Conservation (phyloP, 2,113 vertebrate genomes). For the Paedocypris sp. region DNA sequence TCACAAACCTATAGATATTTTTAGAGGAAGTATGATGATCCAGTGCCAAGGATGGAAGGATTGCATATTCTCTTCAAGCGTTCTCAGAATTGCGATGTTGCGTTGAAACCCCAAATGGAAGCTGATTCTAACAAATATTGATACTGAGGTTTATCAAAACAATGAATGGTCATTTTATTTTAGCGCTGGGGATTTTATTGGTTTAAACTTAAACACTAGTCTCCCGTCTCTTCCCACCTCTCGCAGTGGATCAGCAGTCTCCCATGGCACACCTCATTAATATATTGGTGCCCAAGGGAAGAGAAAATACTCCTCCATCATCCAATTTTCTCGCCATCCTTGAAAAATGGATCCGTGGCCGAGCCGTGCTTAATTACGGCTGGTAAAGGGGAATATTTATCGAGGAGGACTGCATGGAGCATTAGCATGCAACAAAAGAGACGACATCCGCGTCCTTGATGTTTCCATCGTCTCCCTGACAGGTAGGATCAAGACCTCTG, state of each 20-base stretch:
- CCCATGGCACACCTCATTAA: conserved; percentile 34
- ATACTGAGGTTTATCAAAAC: too few species aligned
- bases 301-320: conserved; percentile 31
- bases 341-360: conserved; percentile 27
- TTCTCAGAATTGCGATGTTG: too few species aligned
- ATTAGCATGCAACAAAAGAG: conserved; percentile 9
- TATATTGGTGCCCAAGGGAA: conserved; percentile 30
- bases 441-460: conserved; percentile 4
- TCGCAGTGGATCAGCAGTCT: conserved; percentile 20
- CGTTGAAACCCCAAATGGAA: too few species aligned
- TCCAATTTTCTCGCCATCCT: conserved; percentile 24
- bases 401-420: conserved; percentile 8
- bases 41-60: too few species aligned
- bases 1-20: too few species aligned
- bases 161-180: too few species aligned
- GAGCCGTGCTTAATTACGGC: conserved; percentile 26
- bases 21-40: too few species aligned
- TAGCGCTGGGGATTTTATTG: too few species aligned
- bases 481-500: background rate
- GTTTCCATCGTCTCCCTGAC: background rate
- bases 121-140: too few species aligned
- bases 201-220: too few species aligned
- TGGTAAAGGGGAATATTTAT: conserved; percentile 11
- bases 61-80: too few species aligned
- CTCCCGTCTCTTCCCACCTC: background rate